phyloP scores from a whole-genome alignment of 2,797 vertebrate genomes.

The Antrozous pallidus region DNA sequence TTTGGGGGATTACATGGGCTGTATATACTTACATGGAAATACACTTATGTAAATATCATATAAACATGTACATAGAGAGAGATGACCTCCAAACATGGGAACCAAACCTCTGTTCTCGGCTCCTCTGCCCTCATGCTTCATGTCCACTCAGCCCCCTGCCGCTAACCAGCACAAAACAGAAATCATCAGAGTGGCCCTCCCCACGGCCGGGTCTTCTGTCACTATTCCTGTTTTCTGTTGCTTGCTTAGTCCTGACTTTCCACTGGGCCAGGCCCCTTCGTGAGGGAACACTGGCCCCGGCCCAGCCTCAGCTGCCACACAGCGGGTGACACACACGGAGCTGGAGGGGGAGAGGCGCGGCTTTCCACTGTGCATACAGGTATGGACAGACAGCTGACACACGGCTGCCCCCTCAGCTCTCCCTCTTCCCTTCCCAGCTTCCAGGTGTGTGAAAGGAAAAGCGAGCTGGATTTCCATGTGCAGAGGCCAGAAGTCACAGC shows the following conservation, averaged over 20 bases:
- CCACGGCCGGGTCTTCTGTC: background rate
- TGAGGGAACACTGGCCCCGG: background rate
- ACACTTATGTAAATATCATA: background rate
- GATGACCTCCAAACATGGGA: background rate
- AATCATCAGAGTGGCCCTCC: background rate
- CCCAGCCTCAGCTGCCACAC: background rate
- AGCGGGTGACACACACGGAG: background rate
- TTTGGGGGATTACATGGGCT: background rate
- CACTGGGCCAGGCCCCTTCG: background rate
- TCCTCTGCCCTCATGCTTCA: background rate
- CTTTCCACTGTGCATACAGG: too few relatives aligned
- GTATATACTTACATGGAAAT: background rate
- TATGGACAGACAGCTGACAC: background rate
- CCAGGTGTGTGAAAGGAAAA: background rate
- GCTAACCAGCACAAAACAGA: background rate
- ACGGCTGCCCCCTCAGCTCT: background rate
- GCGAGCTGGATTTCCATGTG: background rate
- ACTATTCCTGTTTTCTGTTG: background rate
- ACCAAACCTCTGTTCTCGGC: background rate
- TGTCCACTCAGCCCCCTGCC: background rate
- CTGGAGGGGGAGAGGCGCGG: background rate
- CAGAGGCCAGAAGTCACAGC: background rate
- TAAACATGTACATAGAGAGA: background rate
- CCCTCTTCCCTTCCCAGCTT: background rate
- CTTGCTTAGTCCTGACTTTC: accelerated